Evolutionary conservation across 2,888 invertebrate species (phyloP).

Genomic region (Drosophila pseudotakahashii): DNA sequence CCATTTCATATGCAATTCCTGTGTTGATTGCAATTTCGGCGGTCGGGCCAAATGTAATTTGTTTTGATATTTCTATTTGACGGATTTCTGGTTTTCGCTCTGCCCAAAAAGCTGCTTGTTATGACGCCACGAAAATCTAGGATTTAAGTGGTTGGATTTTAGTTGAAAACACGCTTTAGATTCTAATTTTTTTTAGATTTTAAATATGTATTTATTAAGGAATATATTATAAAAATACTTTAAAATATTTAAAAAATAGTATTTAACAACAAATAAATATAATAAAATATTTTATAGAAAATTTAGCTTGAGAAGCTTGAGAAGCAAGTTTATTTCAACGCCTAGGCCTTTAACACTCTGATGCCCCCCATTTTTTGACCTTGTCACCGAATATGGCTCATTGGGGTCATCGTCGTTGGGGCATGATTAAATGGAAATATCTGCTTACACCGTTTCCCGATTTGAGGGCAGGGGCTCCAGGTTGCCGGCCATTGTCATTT

Average conservation of each 20-base stretch:
- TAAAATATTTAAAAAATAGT: too few species aligned
- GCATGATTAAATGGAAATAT: constrained; percentile 64
- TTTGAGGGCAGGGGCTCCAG: background rate
- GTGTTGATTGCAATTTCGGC: constrained; percentile 29
- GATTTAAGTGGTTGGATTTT: constrained; percentile 1
- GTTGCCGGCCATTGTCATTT: constrained; percentile 57
- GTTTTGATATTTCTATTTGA: constrained; percentile 31
- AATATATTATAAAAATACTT: too few species aligned
- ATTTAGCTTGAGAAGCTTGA: too few species aligned
- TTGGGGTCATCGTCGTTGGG: constrained; percentile 43
- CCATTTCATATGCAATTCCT: constrained; percentile 21
- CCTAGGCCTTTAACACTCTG: background rate
- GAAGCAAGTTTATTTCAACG: too few species aligned
- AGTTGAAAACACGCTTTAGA: background rate
- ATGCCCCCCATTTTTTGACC: background rate
- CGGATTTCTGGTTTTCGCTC: background rate
- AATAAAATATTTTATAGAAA: too few species aligned
- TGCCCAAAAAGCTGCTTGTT: background rate
- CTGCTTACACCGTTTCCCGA: constrained; percentile 42
- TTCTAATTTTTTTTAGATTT: too few species aligned
- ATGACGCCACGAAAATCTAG: background rate
- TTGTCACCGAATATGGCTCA: background rate
- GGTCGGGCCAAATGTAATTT: constrained; percentile 21
- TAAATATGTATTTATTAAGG: too few species aligned
- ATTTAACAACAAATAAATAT: too few species aligned